A percentile compares a stretch with the other conserved stretches of the same genome.
phyloP scores from a whole-genome alignment of 2,797 vertebrate genomes.

The Diplodus puntazzo region DNA sequence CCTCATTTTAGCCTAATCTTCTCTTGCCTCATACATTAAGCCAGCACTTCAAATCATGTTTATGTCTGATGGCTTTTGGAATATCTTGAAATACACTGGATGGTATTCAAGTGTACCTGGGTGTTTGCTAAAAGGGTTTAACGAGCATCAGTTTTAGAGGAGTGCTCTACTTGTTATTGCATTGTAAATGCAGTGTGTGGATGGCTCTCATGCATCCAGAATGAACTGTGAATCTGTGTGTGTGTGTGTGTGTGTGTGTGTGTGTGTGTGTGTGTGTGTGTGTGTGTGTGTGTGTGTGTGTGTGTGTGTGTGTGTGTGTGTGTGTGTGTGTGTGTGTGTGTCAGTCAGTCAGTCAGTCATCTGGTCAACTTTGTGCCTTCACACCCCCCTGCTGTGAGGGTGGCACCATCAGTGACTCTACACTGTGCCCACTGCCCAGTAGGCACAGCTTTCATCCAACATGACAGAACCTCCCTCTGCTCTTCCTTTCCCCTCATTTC shows the following conservation, averaged over 20 bases:
- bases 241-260: constrained; percentile 28
- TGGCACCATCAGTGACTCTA: constrained; percentile 70
- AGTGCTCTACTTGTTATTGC: background rate
- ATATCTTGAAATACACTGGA: background rate
- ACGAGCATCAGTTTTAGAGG: background rate
- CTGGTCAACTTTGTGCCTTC: constrained; percentile 72
- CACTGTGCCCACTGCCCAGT: constrained; percentile 70
- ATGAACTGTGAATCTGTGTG: constrained; percentile 26
- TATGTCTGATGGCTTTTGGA: background rate
- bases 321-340: constrained; percentile 30
- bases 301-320: constrained; percentile 13
- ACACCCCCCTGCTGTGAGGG: constrained; percentile 70
- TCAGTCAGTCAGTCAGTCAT: constrained; percentile 48
- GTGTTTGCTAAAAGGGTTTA: background rate
- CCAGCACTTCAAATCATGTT: background rate
- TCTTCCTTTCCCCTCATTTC: constrained; percentile 39
- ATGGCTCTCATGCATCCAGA: constrained; percentile 9
- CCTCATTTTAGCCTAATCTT: constrained; percentile 41
- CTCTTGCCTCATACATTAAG: background rate
- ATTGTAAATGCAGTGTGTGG: background rate
- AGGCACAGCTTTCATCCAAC: constrained; percentile 78
- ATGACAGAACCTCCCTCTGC: constrained; percentile 70
- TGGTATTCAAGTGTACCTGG: background rate
- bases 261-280: constrained; percentile 13
- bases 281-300: constrained; percentile 30